These are phyloP conservation scores for Cerceris rybyensis DNA, from an alignment of 2,888 invertebrate species.

Conservation along the genomic window DNA sequence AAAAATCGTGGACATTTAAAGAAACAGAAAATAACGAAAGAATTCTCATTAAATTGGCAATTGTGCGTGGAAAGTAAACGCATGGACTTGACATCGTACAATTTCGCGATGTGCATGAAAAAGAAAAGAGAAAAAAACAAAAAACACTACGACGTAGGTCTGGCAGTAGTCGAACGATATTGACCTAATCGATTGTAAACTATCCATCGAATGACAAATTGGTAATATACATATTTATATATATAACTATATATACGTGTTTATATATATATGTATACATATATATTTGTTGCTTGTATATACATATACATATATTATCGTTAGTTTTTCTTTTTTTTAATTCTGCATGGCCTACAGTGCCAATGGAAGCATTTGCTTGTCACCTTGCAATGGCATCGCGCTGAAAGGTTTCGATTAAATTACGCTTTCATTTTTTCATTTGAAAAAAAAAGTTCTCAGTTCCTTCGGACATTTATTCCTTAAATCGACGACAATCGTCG, in stretches of 20 bases:
- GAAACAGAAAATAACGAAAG: not conserved
- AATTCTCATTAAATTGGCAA: not conserved
- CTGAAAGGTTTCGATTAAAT: conserved; percentile 56
- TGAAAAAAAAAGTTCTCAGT: conserved; percentile 43
- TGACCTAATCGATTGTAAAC: conserved; percentile 64
- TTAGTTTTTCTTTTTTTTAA: conserved; percentile 62
- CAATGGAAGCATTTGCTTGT: conserved; percentile 76
- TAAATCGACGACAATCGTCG: conserved; percentile 50
- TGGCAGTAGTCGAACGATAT: conserved; percentile 63
- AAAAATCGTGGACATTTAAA: not conserved
- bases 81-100: conserved; percentile 24
- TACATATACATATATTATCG: conserved; percentile 62
- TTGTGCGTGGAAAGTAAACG: conserved; percentile 29
- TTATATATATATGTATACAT: too few relatives aligned
- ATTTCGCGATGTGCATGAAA: conserved; percentile 14
- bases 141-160: conserved; percentile 63
- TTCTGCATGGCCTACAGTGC: conserved; percentile 71
- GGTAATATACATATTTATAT: conserved; percentile 67
- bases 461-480: conserved; percentile 37
- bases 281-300: too few relatives aligned
- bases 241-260: conserved; percentile 19
- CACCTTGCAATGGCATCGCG: conserved; percentile 63
- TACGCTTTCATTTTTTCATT: conserved; percentile 19
- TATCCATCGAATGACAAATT: conserved; percentile 71
- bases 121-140: conserved; percentile 21